Percentiles rank a stretch among this genome's conserved stretches.
These are phyloP conservation scores for Bemisia tabaci DNA, from an alignment of 1,140 invertebrate genomes.

Conservation along the genomic window DNA sequence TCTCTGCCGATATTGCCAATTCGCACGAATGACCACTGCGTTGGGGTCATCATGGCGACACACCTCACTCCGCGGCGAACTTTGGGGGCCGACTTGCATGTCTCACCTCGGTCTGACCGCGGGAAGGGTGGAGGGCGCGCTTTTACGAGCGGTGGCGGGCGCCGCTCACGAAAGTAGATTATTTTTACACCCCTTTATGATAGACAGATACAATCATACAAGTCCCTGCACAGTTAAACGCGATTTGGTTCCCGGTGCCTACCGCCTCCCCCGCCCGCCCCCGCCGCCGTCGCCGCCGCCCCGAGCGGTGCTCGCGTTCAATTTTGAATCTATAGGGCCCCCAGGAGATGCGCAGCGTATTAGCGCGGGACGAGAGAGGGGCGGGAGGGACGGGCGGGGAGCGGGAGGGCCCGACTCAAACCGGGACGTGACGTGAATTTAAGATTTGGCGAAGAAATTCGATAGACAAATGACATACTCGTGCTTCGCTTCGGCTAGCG, in stretches of 20 bases:
- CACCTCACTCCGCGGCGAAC: background rate
- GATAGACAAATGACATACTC: too few species aligned
- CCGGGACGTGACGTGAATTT: slow-evolving; percentile 11
- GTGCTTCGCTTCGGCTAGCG: too few species aligned
- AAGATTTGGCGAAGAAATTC: too few species aligned
- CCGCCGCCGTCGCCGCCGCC: slow-evolving; percentile 16
- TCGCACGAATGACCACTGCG: background rate
- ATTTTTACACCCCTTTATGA: too few species aligned
- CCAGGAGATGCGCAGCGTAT: too few species aligned
- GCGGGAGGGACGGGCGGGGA: slow-evolving; percentile 3
- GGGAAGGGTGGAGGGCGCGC: background rate
- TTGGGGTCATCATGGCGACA: background rate
- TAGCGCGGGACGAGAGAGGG: slow-evolving; percentile 15
- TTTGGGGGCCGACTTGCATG: background rate
- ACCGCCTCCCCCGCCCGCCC: background rate
- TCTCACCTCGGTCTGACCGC: background rate
- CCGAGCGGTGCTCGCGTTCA: too few species aligned
- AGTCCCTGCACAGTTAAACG: too few species aligned
- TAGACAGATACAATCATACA: too few species aligned
- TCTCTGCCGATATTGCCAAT: too few species aligned
- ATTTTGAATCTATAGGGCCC: too few species aligned
- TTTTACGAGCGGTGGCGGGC: too few species aligned
- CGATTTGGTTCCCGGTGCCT: background rate
- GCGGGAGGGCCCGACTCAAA: slow-evolving; percentile 3
- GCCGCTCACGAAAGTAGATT: too few species aligned